A percentile compares a stretch with the other conserved stretches of the same genome.
Conservation (phyloP, 2,888 invertebrate genomes). For the Copidosoma aretas region DNA sequence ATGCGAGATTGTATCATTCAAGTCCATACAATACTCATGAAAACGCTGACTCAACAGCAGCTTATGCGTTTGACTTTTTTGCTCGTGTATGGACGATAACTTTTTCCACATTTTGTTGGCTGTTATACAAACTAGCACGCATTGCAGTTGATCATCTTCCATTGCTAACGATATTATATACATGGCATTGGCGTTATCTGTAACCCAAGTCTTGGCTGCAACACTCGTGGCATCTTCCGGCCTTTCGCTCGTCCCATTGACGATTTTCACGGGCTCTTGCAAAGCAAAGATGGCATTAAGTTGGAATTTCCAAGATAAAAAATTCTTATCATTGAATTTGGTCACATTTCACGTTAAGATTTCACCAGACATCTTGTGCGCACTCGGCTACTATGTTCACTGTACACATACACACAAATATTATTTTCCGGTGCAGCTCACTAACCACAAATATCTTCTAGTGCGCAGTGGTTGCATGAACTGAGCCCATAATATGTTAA, state of each 20-base stretch:
- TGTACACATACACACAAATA: too few species aligned
- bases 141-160: constrained; percentile 40
- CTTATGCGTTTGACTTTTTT: constrained; percentile 45
- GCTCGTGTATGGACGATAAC: constrained; percentile 43
- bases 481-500: too few species aligned
- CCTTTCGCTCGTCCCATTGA: background rate
- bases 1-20: constrained; percentile 41
- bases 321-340: constrained; percentile 15
- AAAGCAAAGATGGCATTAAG: constrained; percentile 23
- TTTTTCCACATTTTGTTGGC: constrained; percentile 45
- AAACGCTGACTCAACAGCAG: constrained; percentile 41
- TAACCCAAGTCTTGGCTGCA: constrained; percentile 33
- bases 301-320: constrained; percentile 39
- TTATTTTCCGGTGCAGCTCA: too few species aligned
- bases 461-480: too few species aligned
- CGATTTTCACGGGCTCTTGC: constrained; percentile 15
- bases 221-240: background rate
- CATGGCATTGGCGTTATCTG: constrained; percentile 45
- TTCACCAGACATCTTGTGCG: background rate
- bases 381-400: background rate
- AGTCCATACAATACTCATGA: constrained; percentile 41
- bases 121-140: constrained; percentile 41
- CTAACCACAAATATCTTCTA: too few species aligned
- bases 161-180: constrained; percentile 42
- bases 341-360: background rate